phyloP scores from a whole-genome alignment of 1,140 invertebrate genomes.

The Orchesella cincta region DNA sequence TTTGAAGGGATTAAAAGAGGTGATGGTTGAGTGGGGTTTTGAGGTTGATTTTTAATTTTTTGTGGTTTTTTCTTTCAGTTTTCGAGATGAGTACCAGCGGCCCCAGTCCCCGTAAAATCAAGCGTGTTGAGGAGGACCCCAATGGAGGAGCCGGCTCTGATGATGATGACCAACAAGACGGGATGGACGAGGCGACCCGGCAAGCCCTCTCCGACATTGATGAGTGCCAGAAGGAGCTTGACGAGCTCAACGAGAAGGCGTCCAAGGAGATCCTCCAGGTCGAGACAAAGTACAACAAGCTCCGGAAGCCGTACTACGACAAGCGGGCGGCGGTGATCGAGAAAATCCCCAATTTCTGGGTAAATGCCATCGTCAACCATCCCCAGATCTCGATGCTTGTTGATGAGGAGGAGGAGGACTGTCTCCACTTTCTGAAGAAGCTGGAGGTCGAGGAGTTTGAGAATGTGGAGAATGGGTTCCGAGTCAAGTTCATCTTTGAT shows the following conservation, averaged over 20 bases:
- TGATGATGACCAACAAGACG: slow-evolving; percentile 57
- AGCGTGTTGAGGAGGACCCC: slow-evolving; percentile 53
- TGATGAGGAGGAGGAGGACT: slow-evolving; percentile 84
- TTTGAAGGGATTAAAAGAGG: no score
- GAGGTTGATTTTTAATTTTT: slow-evolving; percentile 5
- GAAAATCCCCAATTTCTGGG: slow-evolving; percentile 90
- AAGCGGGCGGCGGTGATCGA: slow-evolving; percentile 81
- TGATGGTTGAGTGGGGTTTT: no score
- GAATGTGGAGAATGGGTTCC: slow-evolving; percentile 85
- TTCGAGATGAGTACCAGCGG: slow-evolving; percentile 48
- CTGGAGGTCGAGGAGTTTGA: slow-evolving; percentile 87
- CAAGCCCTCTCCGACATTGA: slow-evolving; percentile 77
- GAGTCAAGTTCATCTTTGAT: slow-evolving; percentile 78
- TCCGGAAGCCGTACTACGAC: slow-evolving; percentile 81
- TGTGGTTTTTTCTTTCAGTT: slow-evolving; percentile 25
- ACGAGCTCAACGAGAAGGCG: slow-evolving; percentile 78
- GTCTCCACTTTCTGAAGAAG: slow-evolving; percentile 77
- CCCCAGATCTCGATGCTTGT: slow-evolving; percentile 81
- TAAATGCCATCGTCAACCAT: slow-evolving; percentile 87
- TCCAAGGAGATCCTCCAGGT: slow-evolving; percentile 88
- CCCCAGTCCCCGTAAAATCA: slow-evolving; percentile 54
- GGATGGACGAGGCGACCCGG: slow-evolving; percentile 68
- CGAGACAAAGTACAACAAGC: slow-evolving; percentile 88
- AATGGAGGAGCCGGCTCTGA: background rate
- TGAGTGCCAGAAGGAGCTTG: slow-evolving; percentile 78